These are phyloP conservation scores for Linyphia triangularis DNA, from an alignment of 2,888 invertebrate species.

Conservation along the genomic window DNA sequence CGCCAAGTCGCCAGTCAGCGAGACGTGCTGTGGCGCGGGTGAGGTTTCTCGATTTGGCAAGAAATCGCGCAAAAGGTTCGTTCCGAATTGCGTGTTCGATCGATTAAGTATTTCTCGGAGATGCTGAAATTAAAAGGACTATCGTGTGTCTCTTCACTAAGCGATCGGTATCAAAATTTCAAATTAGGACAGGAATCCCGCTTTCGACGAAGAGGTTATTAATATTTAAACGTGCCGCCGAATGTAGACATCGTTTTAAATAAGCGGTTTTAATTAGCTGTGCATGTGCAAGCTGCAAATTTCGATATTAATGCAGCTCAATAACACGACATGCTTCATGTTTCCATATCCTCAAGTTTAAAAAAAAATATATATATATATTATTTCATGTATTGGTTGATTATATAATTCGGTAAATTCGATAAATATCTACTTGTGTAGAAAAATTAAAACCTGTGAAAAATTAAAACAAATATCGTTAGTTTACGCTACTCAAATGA, in stretches of 20 bases:
- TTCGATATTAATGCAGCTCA: no score
- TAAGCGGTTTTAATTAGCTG: neutral
- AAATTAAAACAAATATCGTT: no score
- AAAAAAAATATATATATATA: no score
- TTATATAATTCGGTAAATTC: no score
- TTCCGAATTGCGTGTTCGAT: slow-evolving; percentile 28
- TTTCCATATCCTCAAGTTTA: no score
- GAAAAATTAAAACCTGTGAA: no score
- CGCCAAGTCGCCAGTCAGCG: slow-evolving; percentile 24
- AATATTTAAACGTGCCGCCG: neutral
- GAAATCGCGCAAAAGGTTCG: neutral
- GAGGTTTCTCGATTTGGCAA: slow-evolving; percentile 35
- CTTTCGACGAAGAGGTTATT: neutral
- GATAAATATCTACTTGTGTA: no score
- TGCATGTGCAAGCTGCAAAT: neutral
- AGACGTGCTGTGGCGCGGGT: neutral
- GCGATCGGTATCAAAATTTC: slow-evolving; percentile 19
- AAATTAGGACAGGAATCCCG: neutral
- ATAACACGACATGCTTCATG: no score
- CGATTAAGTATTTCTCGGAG: slow-evolving; percentile 51
- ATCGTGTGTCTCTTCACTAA: slow-evolving; percentile 18
- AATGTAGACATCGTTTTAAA: neutral
- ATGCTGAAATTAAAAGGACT: slow-evolving; percentile 67
- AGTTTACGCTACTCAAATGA: no score
- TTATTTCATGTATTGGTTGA: no score